Evolutionary conservation across 1,140 invertebrate species (phyloP).

Genomic region (Stenopsyche tienmushanensis): DNA sequence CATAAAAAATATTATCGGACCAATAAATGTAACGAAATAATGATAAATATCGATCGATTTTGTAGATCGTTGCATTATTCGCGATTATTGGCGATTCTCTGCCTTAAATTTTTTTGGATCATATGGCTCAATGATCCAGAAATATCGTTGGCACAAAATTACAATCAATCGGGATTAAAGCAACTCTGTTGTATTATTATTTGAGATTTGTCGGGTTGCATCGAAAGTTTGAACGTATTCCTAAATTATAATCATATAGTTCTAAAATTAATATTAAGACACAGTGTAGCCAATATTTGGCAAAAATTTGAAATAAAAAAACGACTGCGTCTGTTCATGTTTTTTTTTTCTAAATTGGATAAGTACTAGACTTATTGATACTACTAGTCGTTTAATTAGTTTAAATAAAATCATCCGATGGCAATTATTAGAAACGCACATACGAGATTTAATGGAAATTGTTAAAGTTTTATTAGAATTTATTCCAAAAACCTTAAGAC

Average conservation of each 20-base stretch:
- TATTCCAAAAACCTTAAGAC: too few relatives aligned
- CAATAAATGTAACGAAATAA: slow-evolving; percentile 11
- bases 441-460: slow-evolving; percentile 14
- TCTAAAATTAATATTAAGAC: slow-evolving; percentile 1
- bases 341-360: slow-evolving; percentile 1
- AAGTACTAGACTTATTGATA: neutral
- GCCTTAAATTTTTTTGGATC: neutral
- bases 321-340: neutral
- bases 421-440: slow-evolving; percentile 29
- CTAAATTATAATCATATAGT: neutral
- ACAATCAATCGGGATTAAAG: neutral
- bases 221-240: neutral
- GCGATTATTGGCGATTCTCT: neutral
- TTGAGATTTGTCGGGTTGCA: neutral
- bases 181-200: neutral
- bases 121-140: slow-evolving; percentile 20
- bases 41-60: neutral
- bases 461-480: slow-evolving; percentile 22
- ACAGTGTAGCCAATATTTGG: slow-evolving; percentile 29
- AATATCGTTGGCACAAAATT: neutral
- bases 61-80: neutral
- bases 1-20: slow-evolving; percentile 9
- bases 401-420: slow-evolving; percentile 2
- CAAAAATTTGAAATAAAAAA: slow-evolving; percentile 4
- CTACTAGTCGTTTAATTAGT: neutral